These are phyloP conservation scores for Ommatoiulus sabulosus DNA, from an alignment of 2,888 invertebrate species.

Conservation along the genomic window DNA sequence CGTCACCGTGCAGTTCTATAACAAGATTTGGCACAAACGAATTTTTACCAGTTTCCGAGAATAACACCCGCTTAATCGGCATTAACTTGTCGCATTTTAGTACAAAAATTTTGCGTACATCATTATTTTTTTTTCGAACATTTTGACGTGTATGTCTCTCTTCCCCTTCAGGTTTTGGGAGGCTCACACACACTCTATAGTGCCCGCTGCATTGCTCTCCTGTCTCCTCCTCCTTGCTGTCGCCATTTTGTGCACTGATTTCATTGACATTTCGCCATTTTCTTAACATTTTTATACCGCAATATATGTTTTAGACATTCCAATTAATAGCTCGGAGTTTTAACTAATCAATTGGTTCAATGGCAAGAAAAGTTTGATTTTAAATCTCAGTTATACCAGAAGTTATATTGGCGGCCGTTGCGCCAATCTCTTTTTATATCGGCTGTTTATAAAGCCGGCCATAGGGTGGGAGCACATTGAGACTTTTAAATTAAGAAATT, in stretches of 20 bases:
- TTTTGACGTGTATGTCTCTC: slow-evolving; percentile 24
- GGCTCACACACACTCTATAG: slow-evolving; percentile 46
- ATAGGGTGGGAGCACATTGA: too few species aligned
- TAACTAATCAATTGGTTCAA: background rate
- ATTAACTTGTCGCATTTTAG: too few species aligned
- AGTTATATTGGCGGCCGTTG: too few species aligned
- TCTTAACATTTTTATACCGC: background rate
- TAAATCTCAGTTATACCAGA: background rate
- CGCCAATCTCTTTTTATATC: too few species aligned
- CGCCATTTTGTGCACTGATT: slow-evolving; percentile 9
- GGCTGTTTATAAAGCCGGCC: too few species aligned
- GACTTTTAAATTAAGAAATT: too few species aligned
- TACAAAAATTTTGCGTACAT: background rate
- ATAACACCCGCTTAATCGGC: background rate
- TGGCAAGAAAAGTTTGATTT: background rate
- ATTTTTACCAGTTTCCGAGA: background rate
- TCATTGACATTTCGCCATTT: background rate
- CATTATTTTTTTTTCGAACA: background rate
- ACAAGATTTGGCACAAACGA: background rate
- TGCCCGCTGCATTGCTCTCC: slow-evolving; percentile 16
- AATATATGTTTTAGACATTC: background rate
- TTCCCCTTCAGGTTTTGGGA: slow-evolving; percentile 57
- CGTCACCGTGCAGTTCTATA: background rate
- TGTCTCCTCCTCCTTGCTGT: slow-evolving; percentile 23
- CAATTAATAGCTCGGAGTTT: slow-evolving; percentile 10